Base-by-base conservation (phyloP, 2,113 vertebrate species). In the Melanerpes aurifrons region DNA sequence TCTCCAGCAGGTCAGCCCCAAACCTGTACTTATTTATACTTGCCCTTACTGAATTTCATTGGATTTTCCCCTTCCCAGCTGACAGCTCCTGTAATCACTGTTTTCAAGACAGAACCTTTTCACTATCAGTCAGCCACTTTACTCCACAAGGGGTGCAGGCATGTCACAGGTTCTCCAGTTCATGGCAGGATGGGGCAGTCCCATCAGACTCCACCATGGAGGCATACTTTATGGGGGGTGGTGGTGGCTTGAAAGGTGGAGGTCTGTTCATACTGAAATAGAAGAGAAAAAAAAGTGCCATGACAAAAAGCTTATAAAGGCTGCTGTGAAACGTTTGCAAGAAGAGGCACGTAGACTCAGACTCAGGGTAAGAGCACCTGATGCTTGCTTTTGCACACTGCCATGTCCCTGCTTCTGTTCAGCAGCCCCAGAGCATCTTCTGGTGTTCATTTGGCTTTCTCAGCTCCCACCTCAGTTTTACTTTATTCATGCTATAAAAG, bases 191-290 rank as follows among this genome's bases (percentile, higher is more conserved):
- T 12, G 94, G 59, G 10, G 91, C 73, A 68, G 32, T 86, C 90
- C 95, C 94, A 4, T 68, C 82, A 35, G 86, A 43, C 37, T 97
- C 97, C 22, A 83, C 82, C 77, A 98, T 96, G 87, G 94, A 97
- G 3, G 7, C 82, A 53, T 98, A 97, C 82, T 96, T 97, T 91
- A 97, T 70, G 2, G 97, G 97, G 72, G 96, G 96, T 22, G 96
- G 97, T 0, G 88, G 97, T 10, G 97, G 97, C 95, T 98, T 98
- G 95, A 97, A 98, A 71, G 97, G 78, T 2, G 97, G 97, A 57
- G 96, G 97, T 92, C 97, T 97, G 85, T 97, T 96, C 94, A 97
- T 93, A 43, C 97, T 98, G 78, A 45, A 95, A 96, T 2, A 86
- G 81, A 90, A 93, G 61, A 91, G 66, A 17, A 25, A 94, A 89